phyloP scores from a whole-genome alignment of 2,888 invertebrate species.

The Drosophila bunnanda region DNA sequence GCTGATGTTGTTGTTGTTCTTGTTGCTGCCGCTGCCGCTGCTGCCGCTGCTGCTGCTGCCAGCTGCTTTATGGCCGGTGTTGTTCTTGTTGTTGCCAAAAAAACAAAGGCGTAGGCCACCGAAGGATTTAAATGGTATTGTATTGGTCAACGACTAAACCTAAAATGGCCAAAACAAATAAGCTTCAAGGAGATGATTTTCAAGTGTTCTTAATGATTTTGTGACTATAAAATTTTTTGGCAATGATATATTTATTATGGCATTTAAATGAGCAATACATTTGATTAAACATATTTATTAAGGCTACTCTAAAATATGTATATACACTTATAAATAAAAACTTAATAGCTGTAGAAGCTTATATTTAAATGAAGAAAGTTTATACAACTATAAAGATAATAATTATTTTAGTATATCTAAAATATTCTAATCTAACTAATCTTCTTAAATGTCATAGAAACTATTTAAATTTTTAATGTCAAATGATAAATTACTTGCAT shows the following conservation, averaged over 20 bases:
- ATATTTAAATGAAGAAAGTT: too few species aligned
- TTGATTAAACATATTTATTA: neutral
- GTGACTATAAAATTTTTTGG: neutral
- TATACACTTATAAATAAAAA: too few species aligned
- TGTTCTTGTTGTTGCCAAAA: slow-evolving; percentile 23
- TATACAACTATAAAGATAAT: too few species aligned
- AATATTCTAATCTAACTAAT: too few species aligned
- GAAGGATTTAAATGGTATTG: slow-evolving; percentile 8
- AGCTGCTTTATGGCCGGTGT: slow-evolving; percentile 36
- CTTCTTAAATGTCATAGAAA: too few species aligned
- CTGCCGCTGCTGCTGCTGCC: slow-evolving; percentile 14
- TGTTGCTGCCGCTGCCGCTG: slow-evolving; percentile 1
- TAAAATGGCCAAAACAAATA: slow-evolving; percentile 7
- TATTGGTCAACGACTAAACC: slow-evolving; percentile 1
- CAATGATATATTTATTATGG: neutral
- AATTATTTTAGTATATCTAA: too few species aligned
- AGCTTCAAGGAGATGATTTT: neutral
- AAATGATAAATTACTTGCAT: too few species aligned
- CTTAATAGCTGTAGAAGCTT: too few species aligned
- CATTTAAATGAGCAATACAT: neutral
- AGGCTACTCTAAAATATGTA: neutral
- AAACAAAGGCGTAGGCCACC: slow-evolving; percentile 20
- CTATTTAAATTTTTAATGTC: too few species aligned
- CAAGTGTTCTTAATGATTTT: neutral
- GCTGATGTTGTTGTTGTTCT: slow-evolving; percentile 33